These are phyloP conservation scores for Morelia viridis DNA, from an alignment of 2,797 vertebrate species.

Conservation along the genomic window DNA sequence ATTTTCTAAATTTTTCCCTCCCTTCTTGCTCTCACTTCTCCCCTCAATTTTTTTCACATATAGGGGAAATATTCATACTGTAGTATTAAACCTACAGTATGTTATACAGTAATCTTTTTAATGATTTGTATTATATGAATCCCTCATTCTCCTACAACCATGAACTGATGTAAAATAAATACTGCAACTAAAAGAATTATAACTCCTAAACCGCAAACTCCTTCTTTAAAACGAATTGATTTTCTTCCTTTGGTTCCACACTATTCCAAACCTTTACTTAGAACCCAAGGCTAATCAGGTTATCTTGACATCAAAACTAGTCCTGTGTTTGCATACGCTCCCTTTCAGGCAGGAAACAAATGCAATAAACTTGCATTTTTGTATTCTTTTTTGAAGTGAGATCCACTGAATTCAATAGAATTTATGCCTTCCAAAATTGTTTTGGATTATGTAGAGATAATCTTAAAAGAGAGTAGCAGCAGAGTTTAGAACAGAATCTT, in stretches of 20 bases:
- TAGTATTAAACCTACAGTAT: not conserved
- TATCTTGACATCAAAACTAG: not conserved
- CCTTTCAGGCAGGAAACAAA: not conserved
- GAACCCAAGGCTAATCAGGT: not conserved
- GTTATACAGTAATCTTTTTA: not conserved
- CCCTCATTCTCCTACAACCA: not conserved
- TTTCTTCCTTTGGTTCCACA: not conserved
- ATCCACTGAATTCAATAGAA: not conserved
- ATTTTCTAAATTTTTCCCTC: not conserved
- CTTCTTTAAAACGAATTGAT: not conserved
- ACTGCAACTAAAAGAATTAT: not conserved
- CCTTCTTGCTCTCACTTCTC: not conserved
- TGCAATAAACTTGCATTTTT: not conserved
- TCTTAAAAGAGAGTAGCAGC: not conserved
- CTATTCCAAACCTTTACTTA: not conserved
- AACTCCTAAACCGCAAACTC: not conserved
- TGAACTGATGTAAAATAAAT: not conserved
- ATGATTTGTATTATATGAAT: not conserved
- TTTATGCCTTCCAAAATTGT: not conserved
- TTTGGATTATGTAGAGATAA: not conserved
- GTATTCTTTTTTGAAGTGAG: not conserved
- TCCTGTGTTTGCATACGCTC: not conserved
- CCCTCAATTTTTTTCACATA: not conserved
- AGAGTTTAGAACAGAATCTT: not conserved
- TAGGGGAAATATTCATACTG: not conserved